Conservation (phyloP, 2,113 vertebrate species). For the Pedetes capensis region DNA sequence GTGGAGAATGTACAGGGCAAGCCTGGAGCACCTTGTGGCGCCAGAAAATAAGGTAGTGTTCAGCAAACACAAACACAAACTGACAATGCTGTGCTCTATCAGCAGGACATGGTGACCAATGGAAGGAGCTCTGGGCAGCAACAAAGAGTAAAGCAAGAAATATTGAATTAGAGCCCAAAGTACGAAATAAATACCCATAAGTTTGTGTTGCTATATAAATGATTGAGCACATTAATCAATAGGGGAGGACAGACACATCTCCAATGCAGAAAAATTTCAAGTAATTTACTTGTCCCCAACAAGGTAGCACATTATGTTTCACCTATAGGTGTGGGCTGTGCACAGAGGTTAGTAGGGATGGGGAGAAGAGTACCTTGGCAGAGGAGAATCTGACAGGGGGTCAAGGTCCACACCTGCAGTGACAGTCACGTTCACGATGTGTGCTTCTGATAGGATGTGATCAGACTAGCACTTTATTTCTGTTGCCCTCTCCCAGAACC, state of each 20-base stretch:
- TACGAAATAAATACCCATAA: background rate
- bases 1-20: too few relatives aligned
- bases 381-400: too few relatives aligned
- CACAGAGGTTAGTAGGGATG: background rate
- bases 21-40: background rate
- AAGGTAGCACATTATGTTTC: background rate
- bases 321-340: background rate
- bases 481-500: background rate
- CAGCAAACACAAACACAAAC: background rate
- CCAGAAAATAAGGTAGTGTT: background rate
- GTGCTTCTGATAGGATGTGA: accelerated
- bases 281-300: too few relatives aligned
- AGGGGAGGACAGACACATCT: background rate
- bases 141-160: background rate
- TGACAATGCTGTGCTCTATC: background rate
- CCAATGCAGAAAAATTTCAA: background rate
- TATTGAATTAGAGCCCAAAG: background rate
- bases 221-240: background rate
- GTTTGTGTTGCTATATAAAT: background rate
- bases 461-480: too few relatives aligned
- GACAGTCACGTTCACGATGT: too few relatives aligned
- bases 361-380: background rate
- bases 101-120: background rate
- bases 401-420: accelerated
- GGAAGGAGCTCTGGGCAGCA: background rate